Conservation (phyloP, 2,797 vertebrate species). For the Gallinago stenura region DNA sequence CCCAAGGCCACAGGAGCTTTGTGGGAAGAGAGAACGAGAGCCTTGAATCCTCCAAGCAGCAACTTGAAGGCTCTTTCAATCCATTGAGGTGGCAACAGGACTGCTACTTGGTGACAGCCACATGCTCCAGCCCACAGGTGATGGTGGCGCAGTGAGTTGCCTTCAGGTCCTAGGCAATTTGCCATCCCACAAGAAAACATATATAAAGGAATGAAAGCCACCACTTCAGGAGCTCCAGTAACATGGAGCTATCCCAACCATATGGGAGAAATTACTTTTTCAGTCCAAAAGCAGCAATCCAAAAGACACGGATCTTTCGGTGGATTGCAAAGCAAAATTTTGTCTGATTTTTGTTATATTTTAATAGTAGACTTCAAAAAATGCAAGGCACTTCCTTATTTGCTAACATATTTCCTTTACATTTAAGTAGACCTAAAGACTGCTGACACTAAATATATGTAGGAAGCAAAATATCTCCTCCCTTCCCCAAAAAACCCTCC, state of each 20-base stretch:
- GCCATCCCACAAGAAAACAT: constrained; percentile 17
- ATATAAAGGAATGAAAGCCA: background rate
- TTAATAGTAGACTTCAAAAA: constrained; percentile 41
- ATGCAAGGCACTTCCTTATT: constrained; percentile 43
- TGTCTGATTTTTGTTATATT: constrained; percentile 13
- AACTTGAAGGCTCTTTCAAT: background rate
- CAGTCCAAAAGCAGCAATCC: background rate
- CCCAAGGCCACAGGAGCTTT: background rate
- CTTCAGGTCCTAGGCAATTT: background rate
- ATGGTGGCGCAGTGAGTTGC: fast-evolving
- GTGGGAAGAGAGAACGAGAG: background rate
- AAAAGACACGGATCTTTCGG: background rate
- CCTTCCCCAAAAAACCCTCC: background rate
- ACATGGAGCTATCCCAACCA: background rate
- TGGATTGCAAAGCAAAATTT: background rate
- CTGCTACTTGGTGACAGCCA: background rate
- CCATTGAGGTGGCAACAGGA: background rate
- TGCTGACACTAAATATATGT: background rate
- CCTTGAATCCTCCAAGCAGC: background rate
- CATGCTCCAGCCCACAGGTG: fast-evolving
- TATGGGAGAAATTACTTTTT: constrained; percentile 18
- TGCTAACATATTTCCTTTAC: background rate
- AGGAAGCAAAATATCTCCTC: constrained; percentile 2
- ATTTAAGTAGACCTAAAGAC: constrained; percentile 44
- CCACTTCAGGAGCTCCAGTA: background rate